Evolutionary conservation across 2,888 invertebrate species (phyloP).

Genomic region (Stomorhina lunata): DNA sequence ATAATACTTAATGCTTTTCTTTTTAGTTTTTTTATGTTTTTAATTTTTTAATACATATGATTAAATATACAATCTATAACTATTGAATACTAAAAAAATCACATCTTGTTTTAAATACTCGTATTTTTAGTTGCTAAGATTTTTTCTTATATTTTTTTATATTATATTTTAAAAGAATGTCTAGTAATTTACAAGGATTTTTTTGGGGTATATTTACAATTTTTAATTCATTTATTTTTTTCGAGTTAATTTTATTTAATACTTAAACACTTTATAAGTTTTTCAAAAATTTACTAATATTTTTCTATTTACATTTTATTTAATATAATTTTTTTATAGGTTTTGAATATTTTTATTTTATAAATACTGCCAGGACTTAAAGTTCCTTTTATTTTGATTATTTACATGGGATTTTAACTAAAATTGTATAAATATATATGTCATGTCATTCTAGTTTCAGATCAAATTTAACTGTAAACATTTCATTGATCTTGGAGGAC

Average conservation of each 20-base stretch:
- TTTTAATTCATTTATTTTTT: neutral
- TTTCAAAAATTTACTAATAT: conserved; percentile 35
- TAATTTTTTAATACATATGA: neutral
- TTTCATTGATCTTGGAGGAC: too few species aligned
- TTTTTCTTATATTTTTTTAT: neutral
- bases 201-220: conserved; percentile 26
- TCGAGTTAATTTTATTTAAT: neutral
- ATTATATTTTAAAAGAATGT: conserved; percentile 19
- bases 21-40: neutral
- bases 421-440: too few species aligned
- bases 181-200: conserved; percentile 31
- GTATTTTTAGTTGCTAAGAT: conserved; percentile 16
- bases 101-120: conserved; percentile 62
- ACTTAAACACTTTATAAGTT: conserved; percentile 51
- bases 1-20: conserved; percentile 3
- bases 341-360: neutral
- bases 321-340: too few species aligned
- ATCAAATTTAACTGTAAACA: too few species aligned
- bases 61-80: conserved; percentile 49
- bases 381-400: conserved; percentile 25
- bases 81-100: conserved; percentile 64
- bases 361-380: conserved; percentile 12
- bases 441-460: too few species aligned
- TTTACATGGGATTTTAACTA: conserved; percentile 29
- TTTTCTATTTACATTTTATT: conserved; percentile 42